Base-by-base conservation (phyloP, 2,888 invertebrate species). In the Drosophila seclusa region DNA sequence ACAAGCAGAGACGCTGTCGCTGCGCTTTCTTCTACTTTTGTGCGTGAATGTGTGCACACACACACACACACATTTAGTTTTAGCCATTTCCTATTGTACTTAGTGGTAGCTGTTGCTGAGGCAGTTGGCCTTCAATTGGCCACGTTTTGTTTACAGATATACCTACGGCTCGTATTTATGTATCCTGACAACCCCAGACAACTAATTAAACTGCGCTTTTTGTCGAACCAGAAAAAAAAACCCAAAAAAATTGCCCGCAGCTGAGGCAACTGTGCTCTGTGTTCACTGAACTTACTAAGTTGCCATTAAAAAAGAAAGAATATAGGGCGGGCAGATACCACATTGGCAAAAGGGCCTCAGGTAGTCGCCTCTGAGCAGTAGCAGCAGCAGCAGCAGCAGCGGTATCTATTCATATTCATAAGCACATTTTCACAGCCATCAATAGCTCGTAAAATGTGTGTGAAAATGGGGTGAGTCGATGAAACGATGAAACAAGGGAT, bases 151-250 rank as follows among this genome's bases (percentile, higher is more conserved):
- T 67, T 79, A 61, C 79, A 70, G 70, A 63, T 32, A 11, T 32
- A 32, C 57, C 66, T 67, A 55, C 31, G 18, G 40, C 49, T 65
- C 27, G 53, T 61, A 67, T 67, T 61, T 78, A 54, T 34, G 34
- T 34, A 38, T 54, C 24, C 10, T 60, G 64, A 73, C 74, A 69
- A 67, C 76, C 67, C 78, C 59, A 70, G 71, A 83, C 89, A 76
- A 87, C 89, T 89, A 85, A 85, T 85, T 85, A 87, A 87, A 89
- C 72, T 89, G 89, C 84, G 85, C 89, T 89, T 85, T 88, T 86
- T 88, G 78, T 72, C 68, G 63, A 63, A 36, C 36, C 32, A 52
- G 13, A 13, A 13, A 7, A 3, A 18, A 38, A 8, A 8, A 8
- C 2, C 29, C 27, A 0, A 10, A 38, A 21, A 16, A 45, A 34